Evolutionary conservation across 2,888 invertebrate species (phyloP).

Genomic region (Pachycephus smyrnensis): DNA sequence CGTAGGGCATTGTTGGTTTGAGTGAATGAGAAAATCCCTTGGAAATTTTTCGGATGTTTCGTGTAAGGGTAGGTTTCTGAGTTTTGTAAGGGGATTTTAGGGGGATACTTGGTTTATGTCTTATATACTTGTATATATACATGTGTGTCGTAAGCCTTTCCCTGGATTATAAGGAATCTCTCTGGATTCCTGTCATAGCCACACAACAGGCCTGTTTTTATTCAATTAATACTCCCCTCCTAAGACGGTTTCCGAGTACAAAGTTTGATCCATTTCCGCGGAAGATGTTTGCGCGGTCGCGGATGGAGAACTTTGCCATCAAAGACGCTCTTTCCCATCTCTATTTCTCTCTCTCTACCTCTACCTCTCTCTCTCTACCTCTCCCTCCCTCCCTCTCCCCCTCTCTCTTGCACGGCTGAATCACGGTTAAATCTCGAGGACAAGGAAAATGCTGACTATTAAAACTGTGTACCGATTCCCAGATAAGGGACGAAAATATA

Average conservation of each 20-base stretch:
- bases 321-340: constrained; percentile 27
- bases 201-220: constrained; percentile 29
- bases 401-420: too few species aligned
- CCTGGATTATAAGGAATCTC: background rate
- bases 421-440: too few species aligned
- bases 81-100: too few species aligned
- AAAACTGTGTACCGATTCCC: too few species aligned
- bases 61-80: too few species aligned
- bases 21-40: background rate
- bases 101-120: background rate
- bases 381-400: too few species aligned
- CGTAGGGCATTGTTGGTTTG: background rate
- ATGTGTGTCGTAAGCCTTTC: background rate
- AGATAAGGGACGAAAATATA: too few species aligned
- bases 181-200: constrained; percentile 1
- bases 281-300: constrained; percentile 40
- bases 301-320: constrained; percentile 52
- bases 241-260: constrained; percentile 24
- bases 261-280: constrained; percentile 49
- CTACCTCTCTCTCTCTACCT: too few species aligned
- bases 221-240: constrained; percentile 39
- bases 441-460: too few species aligned
- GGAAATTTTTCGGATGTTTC: background rate
- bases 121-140: background rate
- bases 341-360: too few species aligned